These are phyloP conservation scores for Metopolophium dirhodum DNA, from an alignment of 1,140 invertebrate genomes.

Conservation along the genomic window DNA sequence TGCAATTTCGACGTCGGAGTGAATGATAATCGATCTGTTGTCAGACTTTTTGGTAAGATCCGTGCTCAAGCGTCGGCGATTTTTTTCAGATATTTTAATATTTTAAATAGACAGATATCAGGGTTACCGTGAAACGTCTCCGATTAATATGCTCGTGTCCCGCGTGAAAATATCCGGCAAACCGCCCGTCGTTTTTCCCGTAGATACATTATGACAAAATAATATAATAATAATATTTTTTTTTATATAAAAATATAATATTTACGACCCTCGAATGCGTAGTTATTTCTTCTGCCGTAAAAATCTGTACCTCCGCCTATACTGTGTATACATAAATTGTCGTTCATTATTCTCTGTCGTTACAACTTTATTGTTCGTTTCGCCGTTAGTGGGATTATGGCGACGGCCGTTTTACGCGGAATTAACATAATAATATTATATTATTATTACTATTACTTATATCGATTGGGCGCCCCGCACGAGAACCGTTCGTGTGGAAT, in stretches of 20 bases:
- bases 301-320: neutral
- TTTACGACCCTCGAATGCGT: neutral
- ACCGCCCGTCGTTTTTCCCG: no score
- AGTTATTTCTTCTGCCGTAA: neutral
- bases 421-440: conserved; percentile 17
- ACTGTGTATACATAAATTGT: neutral
- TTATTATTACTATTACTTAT: no score
- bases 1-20: no score
- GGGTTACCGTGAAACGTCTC: no score
- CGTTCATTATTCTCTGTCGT: neutral
- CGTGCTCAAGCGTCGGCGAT: no score
- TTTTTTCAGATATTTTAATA: neutral
- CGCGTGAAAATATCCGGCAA: no score
- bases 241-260: neutral
- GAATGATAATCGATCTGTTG: no score
- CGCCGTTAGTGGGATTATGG: neutral
- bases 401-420: neutral
- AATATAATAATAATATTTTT: no score
- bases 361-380: neutral
- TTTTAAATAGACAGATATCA: no score
- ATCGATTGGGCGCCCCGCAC: neutral
- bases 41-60: no score
- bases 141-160: no score
- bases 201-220: no score
- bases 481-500: neutral